phyloP scores from a whole-genome alignment of 2,113 vertebrate species.

The Natator depressus region DNA sequence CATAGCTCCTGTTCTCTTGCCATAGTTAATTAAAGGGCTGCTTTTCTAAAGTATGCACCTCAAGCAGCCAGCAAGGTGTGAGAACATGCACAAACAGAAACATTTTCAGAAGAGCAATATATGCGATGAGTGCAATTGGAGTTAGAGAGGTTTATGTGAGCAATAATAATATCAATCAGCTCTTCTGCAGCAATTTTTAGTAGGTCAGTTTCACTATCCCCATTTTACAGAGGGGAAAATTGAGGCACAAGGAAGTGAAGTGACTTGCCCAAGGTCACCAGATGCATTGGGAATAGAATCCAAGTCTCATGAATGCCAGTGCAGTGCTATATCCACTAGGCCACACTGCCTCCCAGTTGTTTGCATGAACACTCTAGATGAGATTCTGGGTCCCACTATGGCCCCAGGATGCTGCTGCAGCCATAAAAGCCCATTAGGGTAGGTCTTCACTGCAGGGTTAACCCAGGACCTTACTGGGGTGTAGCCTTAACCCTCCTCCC shows the following conservation, averaged over 20 bases:
- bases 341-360: neutral
- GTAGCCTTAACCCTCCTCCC: neutral
- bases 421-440: neutral
- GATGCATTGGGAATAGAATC: neutral
- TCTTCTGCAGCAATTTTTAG: neutral
- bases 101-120: neutral
- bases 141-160: neutral
- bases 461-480: neutral
- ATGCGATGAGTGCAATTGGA: rapidly evolving
- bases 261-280: neutral
- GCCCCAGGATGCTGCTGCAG: neutral
- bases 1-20: neutral
- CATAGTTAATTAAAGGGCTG: neutral
- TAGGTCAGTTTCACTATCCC: neutral
- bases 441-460: neutral
- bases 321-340: neutral
- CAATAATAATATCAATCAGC: neutral
- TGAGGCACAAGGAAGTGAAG: neutral
- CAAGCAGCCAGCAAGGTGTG: neutral
- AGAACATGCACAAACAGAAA: neutral
- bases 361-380: neutral
- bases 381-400: neutral
- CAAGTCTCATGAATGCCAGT: neutral
- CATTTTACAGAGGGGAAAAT: neutral
- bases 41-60: neutral